phyloP scores from a whole-genome alignment of 1,140 invertebrate species.

The Brachionus plicatilis region DNA sequence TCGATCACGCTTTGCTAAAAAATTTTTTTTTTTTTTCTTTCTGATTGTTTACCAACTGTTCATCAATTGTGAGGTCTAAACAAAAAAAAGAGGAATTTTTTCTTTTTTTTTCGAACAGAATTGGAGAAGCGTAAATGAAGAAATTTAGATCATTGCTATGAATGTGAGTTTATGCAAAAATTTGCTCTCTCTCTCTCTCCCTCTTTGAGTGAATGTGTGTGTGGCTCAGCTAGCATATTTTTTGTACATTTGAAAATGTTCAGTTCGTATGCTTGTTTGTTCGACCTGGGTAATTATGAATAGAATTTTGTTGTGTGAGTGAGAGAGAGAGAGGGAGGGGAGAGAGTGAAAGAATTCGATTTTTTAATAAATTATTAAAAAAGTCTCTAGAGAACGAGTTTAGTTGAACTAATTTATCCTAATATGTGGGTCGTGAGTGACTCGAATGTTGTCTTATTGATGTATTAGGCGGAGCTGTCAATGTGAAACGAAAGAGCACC shows the following conservation, averaged over 20 bases:
- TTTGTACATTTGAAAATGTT: background rate
- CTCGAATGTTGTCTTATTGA: background rate
- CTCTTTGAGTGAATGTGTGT: background rate
- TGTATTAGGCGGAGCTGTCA: background rate
- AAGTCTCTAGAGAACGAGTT: background rate
- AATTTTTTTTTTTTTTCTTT: too few relatives aligned
- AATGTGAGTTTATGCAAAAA: background rate
- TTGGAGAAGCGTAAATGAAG: background rate
- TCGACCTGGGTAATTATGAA: background rate
- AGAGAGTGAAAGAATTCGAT: background rate
- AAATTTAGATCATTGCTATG: background rate
- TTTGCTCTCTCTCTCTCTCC: background rate
- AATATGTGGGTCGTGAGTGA: background rate
- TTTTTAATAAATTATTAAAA: constrained; percentile 20
- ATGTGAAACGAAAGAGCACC: background rate
- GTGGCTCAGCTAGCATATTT: background rate
- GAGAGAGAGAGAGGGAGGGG: background rate
- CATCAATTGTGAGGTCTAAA: too few relatives aligned
- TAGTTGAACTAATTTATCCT: background rate
- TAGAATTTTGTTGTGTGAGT: background rate
- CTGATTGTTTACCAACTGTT: too few relatives aligned
- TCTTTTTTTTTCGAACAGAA: background rate
- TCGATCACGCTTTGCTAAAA: background rate
- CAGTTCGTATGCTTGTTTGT: background rate
- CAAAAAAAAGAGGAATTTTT: background rate